phyloP scores from a whole-genome alignment of 2,888 invertebrate genomes.

The Syritta pipiens region DNA sequence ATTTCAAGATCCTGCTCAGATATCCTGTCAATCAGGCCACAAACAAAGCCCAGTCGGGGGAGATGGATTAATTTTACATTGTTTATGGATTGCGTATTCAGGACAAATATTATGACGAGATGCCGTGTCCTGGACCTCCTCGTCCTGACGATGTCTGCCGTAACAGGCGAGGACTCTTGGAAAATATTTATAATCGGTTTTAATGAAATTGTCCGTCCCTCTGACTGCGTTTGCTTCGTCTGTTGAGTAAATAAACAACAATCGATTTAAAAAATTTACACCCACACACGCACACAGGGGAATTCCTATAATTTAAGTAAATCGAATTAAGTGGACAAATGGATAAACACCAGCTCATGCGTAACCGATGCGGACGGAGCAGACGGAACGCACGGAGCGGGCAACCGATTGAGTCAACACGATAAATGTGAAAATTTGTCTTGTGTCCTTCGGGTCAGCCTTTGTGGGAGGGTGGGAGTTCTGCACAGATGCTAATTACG shows the following conservation, averaged over 20 bases:
- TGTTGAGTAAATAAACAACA: slow-evolving; percentile 27
- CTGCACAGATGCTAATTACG: slow-evolving; percentile 14
- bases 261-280: slow-evolving; percentile 39
- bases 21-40: slow-evolving; percentile 60
- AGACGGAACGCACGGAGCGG: neutral
- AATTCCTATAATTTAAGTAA: slow-evolving; percentile 51
- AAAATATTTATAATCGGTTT: slow-evolving; percentile 51
- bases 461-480: slow-evolving; percentile 20
- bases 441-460: slow-evolving; percentile 12
- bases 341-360: slow-evolving; percentile 31
- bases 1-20: slow-evolving; percentile 65
- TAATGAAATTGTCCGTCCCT: slow-evolving; percentile 40
- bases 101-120: slow-evolving; percentile 47
- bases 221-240: neutral
- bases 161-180: slow-evolving; percentile 10
- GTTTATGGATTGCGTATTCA: slow-evolving; percentile 49
- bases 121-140: slow-evolving; percentile 12
- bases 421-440: slow-evolving; percentile 25
- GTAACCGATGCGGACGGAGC: slow-evolving; percentile 18
- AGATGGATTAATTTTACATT: slow-evolving; percentile 57
- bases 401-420: slow-evolving; percentile 5
- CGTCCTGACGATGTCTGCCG: slow-evolving; percentile 31
- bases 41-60: slow-evolving; percentile 14
- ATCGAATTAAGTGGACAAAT: slow-evolving; percentile 52
- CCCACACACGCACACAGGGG: neutral